Evolutionary conservation across 2,113 vertebrate genomes (phyloP), one percentile per base, ranked within the genome.

Genomic region (Herpetotheres cachinnans): DNA sequence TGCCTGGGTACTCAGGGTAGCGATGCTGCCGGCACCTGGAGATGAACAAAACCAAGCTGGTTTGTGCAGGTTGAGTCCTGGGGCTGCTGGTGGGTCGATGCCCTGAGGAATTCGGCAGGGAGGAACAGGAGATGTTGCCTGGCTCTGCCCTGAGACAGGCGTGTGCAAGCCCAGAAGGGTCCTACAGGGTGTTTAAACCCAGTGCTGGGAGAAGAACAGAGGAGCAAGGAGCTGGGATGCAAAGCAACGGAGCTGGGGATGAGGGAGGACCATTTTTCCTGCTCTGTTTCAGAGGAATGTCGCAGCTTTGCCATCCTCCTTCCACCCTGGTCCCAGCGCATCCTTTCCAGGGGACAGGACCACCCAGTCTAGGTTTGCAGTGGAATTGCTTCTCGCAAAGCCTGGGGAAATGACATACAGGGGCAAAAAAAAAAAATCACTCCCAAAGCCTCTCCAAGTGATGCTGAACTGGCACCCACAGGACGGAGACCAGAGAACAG

Each of bases 401-500:
- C 70, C 36, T 56, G 18, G 34, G 24, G 50, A 38, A 79, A 58
- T 24, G 66, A 58, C 50, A 71, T 32, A 7, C 8, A 1, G 63
- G 14, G 17, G n/a, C 32, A 26, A 76, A 50, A n/a, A 76, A 50
- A n/a, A 55, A 18, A 40, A 11, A 34, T 26, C 25, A 44, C 30
- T 18, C 32, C 15, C 32, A 63, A 54, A 81, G 11, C 27, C 44
- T 61, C 49, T 22, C 29, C 0, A 2, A 34, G 32, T 3, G 9
- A 25, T 36, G 72, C 25, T 27, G 62, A 76, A 29, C n/a, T 11
- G 40, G 24, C 16, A 32, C 38, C 47, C 26, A 19, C 0, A 0
- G 27, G 62, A 52, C 38, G 0, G 0, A 52, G 54, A 34, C 10
- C 0, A 0, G 34, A 47, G 38, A 67, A 11, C 12, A 34, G 54